phyloP scores from a whole-genome alignment of 2,888 invertebrate genomes.

The Didymodactylos carnosus region DNA sequence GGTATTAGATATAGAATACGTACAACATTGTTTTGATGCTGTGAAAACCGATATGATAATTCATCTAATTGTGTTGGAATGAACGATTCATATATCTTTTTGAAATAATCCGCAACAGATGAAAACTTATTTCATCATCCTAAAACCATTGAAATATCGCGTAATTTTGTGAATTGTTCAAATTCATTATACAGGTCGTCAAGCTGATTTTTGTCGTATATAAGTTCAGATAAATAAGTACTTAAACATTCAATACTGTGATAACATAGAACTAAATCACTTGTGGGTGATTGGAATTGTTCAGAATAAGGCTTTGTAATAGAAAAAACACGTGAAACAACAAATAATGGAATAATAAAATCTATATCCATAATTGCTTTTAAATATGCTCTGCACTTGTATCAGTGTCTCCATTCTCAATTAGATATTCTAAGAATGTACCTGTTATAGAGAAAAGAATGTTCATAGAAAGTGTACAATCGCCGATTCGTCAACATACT shows the following conservation, averaged over 20 bases:
- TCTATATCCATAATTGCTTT: neutral
- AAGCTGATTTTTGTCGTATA: neutral
- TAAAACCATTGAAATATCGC: neutral
- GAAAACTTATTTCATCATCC: neutral
- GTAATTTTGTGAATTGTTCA: neutral
- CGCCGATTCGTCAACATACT: too few relatives aligned
- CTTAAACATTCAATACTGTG: neutral
- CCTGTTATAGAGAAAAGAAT: too few relatives aligned
- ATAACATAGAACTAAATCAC: neutral
- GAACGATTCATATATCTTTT: neutral
- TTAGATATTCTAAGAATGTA: neutral
- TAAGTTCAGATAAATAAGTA: neutral
- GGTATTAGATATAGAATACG: too few relatives aligned
- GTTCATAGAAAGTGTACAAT: too few relatives aligned
- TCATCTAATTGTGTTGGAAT: neutral
- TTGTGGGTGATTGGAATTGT: neutral
- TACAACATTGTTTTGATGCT: neutral
- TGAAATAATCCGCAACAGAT: neutral
- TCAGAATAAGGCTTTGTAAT: neutral
- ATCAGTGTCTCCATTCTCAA: neutral
- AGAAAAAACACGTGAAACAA: neutral
- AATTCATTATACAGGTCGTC: neutral
- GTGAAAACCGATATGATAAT: neutral
- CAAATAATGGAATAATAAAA: neutral
- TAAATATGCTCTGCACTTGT: neutral